phyloP scores from a whole-genome alignment of 2,113 vertebrate genomes.

The Suncus etruscus region DNA sequence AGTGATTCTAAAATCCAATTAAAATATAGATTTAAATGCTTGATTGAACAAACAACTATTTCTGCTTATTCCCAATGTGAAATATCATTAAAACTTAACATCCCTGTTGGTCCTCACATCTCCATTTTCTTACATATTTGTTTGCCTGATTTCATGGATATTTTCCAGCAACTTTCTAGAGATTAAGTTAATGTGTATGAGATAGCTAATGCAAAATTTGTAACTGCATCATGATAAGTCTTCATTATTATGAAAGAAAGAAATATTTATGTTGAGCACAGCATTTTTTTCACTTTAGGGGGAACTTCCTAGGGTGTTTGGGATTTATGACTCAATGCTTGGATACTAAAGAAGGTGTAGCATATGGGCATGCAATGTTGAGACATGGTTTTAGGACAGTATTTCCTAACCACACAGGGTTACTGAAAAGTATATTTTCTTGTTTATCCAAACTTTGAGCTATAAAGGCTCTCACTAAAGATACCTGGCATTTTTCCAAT shows the following conservation, averaged over 20 bases:
- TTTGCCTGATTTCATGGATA: constrained; percentile 8
- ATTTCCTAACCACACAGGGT: not conserved
- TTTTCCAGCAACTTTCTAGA: not conserved
- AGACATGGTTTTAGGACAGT: not conserved
- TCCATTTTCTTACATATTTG: not conserved
- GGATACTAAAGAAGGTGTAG: no score
- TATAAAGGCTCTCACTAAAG: not conserved
- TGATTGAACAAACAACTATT: not conserved
- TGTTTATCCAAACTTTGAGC: constrained; percentile 24
- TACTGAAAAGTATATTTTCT: not conserved
- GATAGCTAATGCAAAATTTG: not conserved
- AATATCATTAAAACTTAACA: not conserved
- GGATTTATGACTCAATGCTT: no score
- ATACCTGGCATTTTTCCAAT: not conserved
- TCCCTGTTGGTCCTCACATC: not conserved
- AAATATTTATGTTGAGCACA: no score
- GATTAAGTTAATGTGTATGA: not conserved
- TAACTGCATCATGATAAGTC: not conserved
- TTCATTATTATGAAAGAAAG: no score
- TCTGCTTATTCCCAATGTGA: not conserved
- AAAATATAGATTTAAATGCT: not conserved
- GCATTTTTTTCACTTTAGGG: no score
- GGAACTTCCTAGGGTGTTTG: no score
- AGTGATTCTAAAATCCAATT: not conserved
- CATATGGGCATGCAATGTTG: no score